Evolutionary conservation across 2,888 invertebrate genomes (phyloP).

Genomic region (Iphiclides podalirius): DNA sequence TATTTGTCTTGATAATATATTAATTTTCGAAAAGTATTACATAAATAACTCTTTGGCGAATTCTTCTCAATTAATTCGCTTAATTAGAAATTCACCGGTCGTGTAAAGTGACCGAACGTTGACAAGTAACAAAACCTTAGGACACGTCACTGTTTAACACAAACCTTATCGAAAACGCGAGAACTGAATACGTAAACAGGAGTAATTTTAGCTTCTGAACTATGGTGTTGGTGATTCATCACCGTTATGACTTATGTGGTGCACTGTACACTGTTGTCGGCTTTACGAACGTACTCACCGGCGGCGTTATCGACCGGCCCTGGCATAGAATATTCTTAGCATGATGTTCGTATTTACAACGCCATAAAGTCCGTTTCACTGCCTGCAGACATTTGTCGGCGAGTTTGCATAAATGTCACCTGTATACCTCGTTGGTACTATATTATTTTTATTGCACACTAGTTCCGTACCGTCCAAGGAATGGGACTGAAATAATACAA

Average conservation of each 20-base stretch:
- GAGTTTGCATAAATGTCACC: neutral
- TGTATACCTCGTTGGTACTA: neutral
- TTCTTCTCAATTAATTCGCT: too few species aligned
- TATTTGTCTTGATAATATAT: too few species aligned
- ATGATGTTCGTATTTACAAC: conserved; percentile 6
- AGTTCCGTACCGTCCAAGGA: too few species aligned
- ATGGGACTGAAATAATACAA: too few species aligned
- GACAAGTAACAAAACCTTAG: neutral
- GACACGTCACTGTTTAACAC: neutral
- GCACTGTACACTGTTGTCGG: conserved; percentile 4
- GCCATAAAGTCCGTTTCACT: too few species aligned
- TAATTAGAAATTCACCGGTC: too few species aligned
- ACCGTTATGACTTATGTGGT: conserved; percentile 13
- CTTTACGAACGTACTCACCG: neutral
- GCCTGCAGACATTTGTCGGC: neutral
- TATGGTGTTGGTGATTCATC: conserved; percentile 17
- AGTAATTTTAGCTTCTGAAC: neutral
- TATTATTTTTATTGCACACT: too few species aligned
- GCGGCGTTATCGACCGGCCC: conserved; percentile 13
- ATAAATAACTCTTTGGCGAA: too few species aligned
- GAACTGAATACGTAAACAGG: conserved; percentile 4
- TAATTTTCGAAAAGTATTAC: too few species aligned
- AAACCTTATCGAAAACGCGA: too few species aligned
- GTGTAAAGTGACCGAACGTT: neutral
- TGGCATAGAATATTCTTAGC: conserved; percentile 12